These are phyloP conservation scores for Struthidea cinerea DNA, from an alignment of 2,113 vertebrate species.

Conservation along the genomic window DNA sequence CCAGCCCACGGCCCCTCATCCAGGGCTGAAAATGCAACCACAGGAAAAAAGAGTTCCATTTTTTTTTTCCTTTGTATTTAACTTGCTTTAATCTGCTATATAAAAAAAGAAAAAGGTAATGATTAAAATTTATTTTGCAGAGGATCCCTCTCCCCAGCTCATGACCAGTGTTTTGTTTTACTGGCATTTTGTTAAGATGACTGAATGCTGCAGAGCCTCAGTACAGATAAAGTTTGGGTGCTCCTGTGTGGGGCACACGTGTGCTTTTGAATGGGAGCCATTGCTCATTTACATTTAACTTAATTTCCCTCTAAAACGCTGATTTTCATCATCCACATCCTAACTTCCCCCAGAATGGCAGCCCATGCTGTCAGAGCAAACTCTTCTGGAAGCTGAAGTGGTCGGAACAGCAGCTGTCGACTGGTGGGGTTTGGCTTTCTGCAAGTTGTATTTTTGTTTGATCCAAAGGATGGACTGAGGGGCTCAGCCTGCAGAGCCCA, in stretches of 20 bases:
- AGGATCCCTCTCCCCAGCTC: background rate
- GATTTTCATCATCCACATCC: background rate
- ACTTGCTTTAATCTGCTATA: background rate
- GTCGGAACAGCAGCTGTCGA: background rate
- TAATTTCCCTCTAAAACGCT: background rate
- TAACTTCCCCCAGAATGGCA: background rate
- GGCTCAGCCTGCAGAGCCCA: background rate
- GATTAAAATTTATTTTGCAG: background rate
- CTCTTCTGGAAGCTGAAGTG: background rate
- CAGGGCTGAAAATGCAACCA: background rate
- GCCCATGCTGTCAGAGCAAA: background rate
- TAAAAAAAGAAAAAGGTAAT: background rate
- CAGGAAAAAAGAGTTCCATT: background rate
- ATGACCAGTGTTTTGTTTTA: background rate
- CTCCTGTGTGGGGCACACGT: accelerated
- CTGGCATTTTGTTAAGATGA: background rate
- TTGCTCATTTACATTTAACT: background rate
- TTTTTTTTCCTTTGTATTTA: background rate
- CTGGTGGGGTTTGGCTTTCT: background rate
- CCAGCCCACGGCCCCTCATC: background rate
- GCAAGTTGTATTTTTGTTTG: background rate
- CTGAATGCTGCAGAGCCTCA: too few relatives aligned
- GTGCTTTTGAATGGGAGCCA: background rate
- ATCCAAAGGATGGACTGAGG: accelerated
- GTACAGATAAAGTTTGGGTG: accelerated